Evolutionary conservation across 2,888 invertebrate species (phyloP).

Genomic region (Coremacera marginata): DNA sequence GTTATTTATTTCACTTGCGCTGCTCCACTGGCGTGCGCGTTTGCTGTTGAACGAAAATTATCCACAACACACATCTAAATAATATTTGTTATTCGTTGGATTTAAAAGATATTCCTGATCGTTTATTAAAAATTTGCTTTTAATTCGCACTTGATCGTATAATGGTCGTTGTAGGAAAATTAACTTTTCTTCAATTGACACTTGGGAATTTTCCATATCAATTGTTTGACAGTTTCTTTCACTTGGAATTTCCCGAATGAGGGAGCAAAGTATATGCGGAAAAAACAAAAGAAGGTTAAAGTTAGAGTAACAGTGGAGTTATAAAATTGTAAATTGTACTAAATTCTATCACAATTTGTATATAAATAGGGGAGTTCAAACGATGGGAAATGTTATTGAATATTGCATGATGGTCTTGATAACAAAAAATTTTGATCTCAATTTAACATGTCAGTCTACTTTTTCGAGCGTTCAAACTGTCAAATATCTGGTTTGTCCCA

Average conservation of each 20-base stretch:
- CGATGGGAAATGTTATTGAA: too few species aligned
- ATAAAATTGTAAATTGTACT: neutral
- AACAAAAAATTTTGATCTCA: too few species aligned
- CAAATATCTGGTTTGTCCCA: too few species aligned
- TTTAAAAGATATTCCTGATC: constrained; percentile 15
- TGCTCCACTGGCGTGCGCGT: constrained; percentile 33
- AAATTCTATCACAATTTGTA: too few species aligned
- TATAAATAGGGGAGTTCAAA: too few species aligned
- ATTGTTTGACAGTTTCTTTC: constrained; percentile 38
- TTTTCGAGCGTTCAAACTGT: too few species aligned
- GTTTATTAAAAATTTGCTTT: constrained; percentile 19
- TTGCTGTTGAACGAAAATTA: constrained; percentile 47
- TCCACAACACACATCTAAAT: constrained; percentile 53
- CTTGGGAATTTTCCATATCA: constrained; percentile 40
- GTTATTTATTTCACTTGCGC: constrained; percentile 39
- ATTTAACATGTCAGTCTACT: too few species aligned
- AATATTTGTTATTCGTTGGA: neutral
- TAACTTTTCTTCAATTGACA: constrained; percentile 39
- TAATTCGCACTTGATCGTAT: constrained; percentile 10
- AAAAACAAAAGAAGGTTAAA: neutral
- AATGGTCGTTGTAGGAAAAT: constrained; percentile 23
- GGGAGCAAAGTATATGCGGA: neutral
- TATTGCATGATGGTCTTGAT: too few species aligned
- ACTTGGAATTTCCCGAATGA: constrained; percentile 17
- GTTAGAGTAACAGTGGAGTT: too few species aligned